These are phyloP conservation scores for Rhizomys pruinosus DNA, from an alignment of 2,113 vertebrate genomes.

Conservation along the genomic window DNA sequence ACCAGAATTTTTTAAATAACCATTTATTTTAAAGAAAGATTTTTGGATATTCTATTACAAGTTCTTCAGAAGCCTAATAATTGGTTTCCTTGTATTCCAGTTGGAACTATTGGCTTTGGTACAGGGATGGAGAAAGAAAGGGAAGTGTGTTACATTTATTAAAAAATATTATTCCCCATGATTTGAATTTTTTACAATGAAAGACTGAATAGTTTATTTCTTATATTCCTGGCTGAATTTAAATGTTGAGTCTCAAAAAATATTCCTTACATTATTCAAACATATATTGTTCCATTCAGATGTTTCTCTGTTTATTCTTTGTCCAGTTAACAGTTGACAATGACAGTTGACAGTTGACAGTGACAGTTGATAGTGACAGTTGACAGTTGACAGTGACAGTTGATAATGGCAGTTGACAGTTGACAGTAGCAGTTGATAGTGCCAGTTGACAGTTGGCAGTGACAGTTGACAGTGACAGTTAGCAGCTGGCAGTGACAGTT, in stretches of 20 bases:
- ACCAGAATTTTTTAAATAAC: slow-evolving; percentile 76
- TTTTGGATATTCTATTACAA: slow-evolving; percentile 79
- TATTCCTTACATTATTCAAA: slow-evolving; percentile 41
- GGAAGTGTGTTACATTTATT: slow-evolving; percentile 66
- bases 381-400: too few relatives aligned
- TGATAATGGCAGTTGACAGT: too few relatives aligned
- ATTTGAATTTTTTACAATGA: slow-evolving; percentile 61
- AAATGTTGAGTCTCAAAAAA: slow-evolving; percentile 45
- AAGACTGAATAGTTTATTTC: slow-evolving; percentile 68
- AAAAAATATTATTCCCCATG: slow-evolving; percentile 52
- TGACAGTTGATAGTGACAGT: too few relatives aligned
- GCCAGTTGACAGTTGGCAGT: too few relatives aligned
- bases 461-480: too few relatives aligned
- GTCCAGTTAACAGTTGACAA: too few relatives aligned
- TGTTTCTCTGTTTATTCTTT: too few relatives aligned
- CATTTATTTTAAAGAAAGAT: slow-evolving; percentile 75
- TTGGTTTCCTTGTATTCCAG: slow-evolving; percentile 78
- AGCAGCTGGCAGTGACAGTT: too few relatives aligned
- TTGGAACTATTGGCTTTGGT: slow-evolving; percentile 69
- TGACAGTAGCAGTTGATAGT: too few relatives aligned
- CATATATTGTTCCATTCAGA: too few relatives aligned
- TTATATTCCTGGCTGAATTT: slow-evolving; percentile 55
- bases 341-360: too few relatives aligned
- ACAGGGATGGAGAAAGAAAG: slow-evolving; percentile 61
- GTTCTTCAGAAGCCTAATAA: slow-evolving; percentile 72